Evolutionary conservation across 2,888 invertebrate genomes (phyloP), one percentile per base, ranked within the genome.

Genomic region (Pseudoips prasinana): DNA sequence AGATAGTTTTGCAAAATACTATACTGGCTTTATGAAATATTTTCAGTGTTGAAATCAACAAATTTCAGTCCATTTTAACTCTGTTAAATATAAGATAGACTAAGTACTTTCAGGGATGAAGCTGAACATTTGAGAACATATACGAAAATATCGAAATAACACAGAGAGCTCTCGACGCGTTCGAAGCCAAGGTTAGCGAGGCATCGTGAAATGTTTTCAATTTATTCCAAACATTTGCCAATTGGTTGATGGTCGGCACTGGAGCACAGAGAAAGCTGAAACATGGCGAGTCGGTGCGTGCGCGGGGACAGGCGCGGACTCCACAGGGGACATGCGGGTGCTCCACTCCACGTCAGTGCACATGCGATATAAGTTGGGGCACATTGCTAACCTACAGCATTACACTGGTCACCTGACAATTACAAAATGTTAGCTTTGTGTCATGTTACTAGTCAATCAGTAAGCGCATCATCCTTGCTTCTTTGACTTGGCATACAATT

Each of bases 261-360:
- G 46, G 56, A 50, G 49, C 44, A 74, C 76, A 83, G 51, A 59
- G 46, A 79, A 83, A 83, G 82, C 81, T 56, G 64, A 54, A 48
- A 67, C 50, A 63, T 64, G 40, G 44, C 33, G 39, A 34, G 60
- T 44, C 70, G 66, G 66, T 65, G 51, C 50, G 53, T 50, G 27
- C 38, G 41, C 44, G 51, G 44, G 50, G 58, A 7, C 53, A 31
- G 49, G 36, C 26, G 38, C 49, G 8, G 40, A 25, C 33, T 64
- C 73, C 74, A 75, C 70, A 60, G 61, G 79, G 78, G 73, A 47
- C 83, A 85, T 85, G 86, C 87, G 81, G 79, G 85, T 79, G 76
- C 77, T 70, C 74, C 79, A 77, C 77, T 70, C 74, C 79, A 77
- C 73, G 63, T 66, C 62, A 67, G 73, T 71, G 71, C 68, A 52